Evolutionary conservation across 2,113 vertebrate species (phyloP).

Genomic region (Pseudorasbora parva): DNA sequence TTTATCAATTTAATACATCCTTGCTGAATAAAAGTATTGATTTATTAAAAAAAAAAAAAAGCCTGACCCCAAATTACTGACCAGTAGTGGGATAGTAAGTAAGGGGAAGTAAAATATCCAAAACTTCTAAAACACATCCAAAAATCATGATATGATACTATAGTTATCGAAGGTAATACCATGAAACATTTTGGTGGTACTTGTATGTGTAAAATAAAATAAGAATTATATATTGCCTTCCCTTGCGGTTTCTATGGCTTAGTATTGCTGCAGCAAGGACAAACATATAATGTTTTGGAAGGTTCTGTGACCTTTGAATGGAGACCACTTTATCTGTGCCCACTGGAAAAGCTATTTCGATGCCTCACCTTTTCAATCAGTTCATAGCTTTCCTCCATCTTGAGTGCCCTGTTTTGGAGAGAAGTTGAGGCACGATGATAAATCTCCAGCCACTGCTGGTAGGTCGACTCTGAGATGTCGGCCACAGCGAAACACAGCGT

Average conservation of each 20-base stretch:
- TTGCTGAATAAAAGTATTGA: too few relatives aligned
- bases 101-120: too few relatives aligned
- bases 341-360: not conserved
- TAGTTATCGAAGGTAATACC: not conserved
- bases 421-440: conserved; percentile 87
- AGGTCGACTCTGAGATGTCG: conserved; percentile 90
- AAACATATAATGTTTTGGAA: not conserved
- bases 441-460: conserved; percentile 88
- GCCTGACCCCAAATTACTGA: too few relatives aligned
- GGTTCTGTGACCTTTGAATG: not conserved
- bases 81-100: too few relatives aligned
- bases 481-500: conserved; percentile 94
- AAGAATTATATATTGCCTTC: not conserved
- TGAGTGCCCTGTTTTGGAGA: conserved; percentile 91
- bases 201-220: not conserved
- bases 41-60: too few relatives aligned
- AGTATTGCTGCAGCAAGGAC: not conserved
- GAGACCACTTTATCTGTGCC: not conserved
- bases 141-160: not conserved
- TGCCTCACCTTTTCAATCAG: conserved; percentile 91
- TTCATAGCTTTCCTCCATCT: conserved; percentile 96
- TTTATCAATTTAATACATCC: too few relatives aligned
- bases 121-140: too few relatives aligned
- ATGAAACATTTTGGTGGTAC: not conserved
- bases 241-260: not conserved